A percentile compares a stretch with the other conserved stretches of the same genome.
Conservation (phyloP, 2,113 vertebrate genomes). For the Syngnathus floridae region DNA sequence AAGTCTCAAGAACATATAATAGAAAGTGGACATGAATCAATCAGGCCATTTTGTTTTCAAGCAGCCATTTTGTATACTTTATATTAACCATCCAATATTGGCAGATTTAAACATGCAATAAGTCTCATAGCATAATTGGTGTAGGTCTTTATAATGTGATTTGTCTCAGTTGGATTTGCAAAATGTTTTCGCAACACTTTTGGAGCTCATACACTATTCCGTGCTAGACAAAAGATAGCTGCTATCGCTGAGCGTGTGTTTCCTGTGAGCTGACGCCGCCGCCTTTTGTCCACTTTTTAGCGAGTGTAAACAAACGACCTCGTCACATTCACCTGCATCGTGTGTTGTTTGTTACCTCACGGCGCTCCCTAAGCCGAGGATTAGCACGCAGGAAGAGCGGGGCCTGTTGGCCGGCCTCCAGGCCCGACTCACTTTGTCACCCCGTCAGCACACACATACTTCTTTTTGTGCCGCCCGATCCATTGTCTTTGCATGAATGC, state of each 20-base stretch:
- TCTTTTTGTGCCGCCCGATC: neutral
- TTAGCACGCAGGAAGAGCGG: conserved; percentile 34
- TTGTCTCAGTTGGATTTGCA: neutral
- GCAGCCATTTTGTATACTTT: too few relatives aligned
- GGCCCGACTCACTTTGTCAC: neutral
- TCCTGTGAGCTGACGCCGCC: conserved; percentile 3
- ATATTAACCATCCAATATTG: neutral
- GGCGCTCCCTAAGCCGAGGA: conserved; percentile 48
- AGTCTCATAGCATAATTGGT: too few relatives aligned
- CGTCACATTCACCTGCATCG: conserved; percentile 10
- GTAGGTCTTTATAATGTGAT: neutral
- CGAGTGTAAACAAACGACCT: conserved; percentile 27
- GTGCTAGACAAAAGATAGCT: conserved; percentile 30
- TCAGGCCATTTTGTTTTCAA: too few relatives aligned
- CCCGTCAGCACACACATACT: neutral
- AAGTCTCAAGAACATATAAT: neutral
- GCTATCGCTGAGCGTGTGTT: conserved; percentile 48
- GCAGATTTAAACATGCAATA: too few relatives aligned
- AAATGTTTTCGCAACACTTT: neutral
- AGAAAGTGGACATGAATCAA: neutral
- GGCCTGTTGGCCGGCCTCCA: neutral
- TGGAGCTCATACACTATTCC: neutral
- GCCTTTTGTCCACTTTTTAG: conserved; percentile 14
- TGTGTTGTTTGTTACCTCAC: conserved; percentile 40
- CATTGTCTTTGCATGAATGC: neutral